Evolutionary conservation across 1,140 invertebrate genomes (phyloP).

Genomic region (Andricus grossulariae): DNA sequence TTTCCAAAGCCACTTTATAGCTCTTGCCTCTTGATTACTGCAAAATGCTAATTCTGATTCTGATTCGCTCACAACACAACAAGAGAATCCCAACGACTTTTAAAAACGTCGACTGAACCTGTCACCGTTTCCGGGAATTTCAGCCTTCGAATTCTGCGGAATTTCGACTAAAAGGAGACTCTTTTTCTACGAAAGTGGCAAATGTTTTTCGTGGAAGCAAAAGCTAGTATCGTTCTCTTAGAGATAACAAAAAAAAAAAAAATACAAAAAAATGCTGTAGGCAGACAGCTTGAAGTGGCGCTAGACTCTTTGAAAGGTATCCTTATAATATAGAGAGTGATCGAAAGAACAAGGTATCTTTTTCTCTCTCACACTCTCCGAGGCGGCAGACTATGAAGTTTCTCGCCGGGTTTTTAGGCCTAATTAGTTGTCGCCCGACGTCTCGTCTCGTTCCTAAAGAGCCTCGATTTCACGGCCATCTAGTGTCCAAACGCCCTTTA

Average conservation of each 20-base stretch:
- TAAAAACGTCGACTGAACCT: background rate
- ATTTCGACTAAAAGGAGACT: background rate
- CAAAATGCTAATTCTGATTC: constrained; percentile 13
- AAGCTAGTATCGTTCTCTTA: too few species aligned
- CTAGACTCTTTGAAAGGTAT: constrained; percentile 49
- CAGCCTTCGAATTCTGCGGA: constrained; percentile 21
- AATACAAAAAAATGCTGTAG: constrained; percentile 6
- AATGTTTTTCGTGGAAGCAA: constrained; percentile 17
- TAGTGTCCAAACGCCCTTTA: constrained; percentile 50
- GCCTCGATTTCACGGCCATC: constrained; percentile 55
- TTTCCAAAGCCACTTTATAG: background rate
- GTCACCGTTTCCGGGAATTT: constrained; percentile 25
- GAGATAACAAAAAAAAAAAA: constrained; percentile 10
- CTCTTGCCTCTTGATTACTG: background rate
- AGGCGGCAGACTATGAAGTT: constrained; percentile 63
- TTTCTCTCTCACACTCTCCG: constrained; percentile 37
- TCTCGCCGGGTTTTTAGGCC: constrained; percentile 71
- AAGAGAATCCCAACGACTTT: constrained; percentile 4
- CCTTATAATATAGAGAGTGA: constrained; percentile 49
- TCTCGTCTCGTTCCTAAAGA: constrained; percentile 63
- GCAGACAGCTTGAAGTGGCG: constrained; percentile 54
- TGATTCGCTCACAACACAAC: constrained; percentile 8
- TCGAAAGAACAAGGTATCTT: constrained; percentile 18
- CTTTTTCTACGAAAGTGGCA: constrained; percentile 23
- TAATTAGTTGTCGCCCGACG: constrained; percentile 75